Evolutionary conservation across 2,113 vertebrate species (phyloP), one percentile per base, ranked within the genome.

Genomic region (Rhea pennata): DNA sequence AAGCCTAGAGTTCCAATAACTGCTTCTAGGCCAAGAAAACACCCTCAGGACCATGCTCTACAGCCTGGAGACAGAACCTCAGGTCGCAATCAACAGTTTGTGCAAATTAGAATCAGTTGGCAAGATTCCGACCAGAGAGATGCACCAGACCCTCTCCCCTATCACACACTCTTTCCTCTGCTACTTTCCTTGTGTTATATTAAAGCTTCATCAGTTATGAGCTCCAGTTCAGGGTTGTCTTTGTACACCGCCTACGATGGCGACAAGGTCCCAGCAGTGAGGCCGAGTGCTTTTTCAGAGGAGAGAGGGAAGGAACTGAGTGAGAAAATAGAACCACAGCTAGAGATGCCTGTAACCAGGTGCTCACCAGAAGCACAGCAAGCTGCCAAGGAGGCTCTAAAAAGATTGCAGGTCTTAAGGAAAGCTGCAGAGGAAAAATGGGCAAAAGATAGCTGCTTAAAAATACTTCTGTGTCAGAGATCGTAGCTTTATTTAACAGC

Each of bases 21-120:
- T 36, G 5, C 65, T 58, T n/a, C 40, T 14, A 80, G 62, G 58
- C 36, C 2, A 6, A 72, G 71, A 8, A 86, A 89, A 19, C 59
- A 42, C 54, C 92, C 33, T 73, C 77, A 70, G 83, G 56, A 58
- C 66, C 16, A 58, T 4, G 59, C 17, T 7, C 27, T 33, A 3
- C 46, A 83, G 71, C 71, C 66, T 64, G 87, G 67, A 67, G 69
- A 6, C 14, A 22, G 62, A 65, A 56, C 16, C 62, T 15, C 39
- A 20, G 73, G 0, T 9, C 24, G 3, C 1, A 15, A 61, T 9
- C 81, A 42, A 12, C 61, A 58, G 27, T 77, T 66, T 21, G 33
- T 4, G 13, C 83, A 26, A 51, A 90, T 84, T 2, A 7, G 12
- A 14, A 42, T 5, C 0, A 0, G 11, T 19, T 22, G 12, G 42